Evolutionary conservation across 2,113 vertebrate species (phyloP).

Genomic region (Eretmochelys imbricata): DNA sequence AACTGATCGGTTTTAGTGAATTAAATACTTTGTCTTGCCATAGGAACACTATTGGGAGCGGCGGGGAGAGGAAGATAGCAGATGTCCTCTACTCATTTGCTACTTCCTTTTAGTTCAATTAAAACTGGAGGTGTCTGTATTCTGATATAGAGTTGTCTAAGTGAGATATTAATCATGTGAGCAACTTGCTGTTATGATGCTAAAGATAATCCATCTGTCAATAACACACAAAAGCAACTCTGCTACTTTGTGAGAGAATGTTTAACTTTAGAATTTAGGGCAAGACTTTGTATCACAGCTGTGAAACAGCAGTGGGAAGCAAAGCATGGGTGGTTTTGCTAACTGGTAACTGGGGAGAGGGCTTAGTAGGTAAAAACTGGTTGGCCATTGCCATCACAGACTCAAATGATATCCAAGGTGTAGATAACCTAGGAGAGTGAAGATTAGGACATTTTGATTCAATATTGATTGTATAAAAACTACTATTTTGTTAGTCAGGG

Average conservation of each 20-base stretch:
- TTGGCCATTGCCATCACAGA: background rate
- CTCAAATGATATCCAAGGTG: background rate
- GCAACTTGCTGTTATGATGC: background rate
- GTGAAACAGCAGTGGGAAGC: background rate
- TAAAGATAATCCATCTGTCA: background rate
- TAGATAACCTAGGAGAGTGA: constrained; percentile 21
- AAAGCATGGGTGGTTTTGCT: background rate
- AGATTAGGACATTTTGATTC: background rate
- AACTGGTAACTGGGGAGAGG: background rate
- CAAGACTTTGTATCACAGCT: background rate
- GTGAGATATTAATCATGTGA: background rate
- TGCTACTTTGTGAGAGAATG: background rate
- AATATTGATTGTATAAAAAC: constrained; percentile 13
- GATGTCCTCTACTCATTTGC: background rate
- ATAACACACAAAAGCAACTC: background rate
- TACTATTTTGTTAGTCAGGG: background rate
- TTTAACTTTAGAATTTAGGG: background rate
- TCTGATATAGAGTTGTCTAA: background rate
- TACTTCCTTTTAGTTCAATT: background rate
- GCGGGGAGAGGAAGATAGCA: background rate
- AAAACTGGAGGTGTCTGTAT: background rate
- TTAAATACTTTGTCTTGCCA: constrained; percentile 21
- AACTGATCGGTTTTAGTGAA: constrained; percentile 5
- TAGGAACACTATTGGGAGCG: background rate
- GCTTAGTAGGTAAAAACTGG: background rate